Base-by-base conservation (phyloP, 2,113 vertebrate species). In the Petromus typicus region DNA sequence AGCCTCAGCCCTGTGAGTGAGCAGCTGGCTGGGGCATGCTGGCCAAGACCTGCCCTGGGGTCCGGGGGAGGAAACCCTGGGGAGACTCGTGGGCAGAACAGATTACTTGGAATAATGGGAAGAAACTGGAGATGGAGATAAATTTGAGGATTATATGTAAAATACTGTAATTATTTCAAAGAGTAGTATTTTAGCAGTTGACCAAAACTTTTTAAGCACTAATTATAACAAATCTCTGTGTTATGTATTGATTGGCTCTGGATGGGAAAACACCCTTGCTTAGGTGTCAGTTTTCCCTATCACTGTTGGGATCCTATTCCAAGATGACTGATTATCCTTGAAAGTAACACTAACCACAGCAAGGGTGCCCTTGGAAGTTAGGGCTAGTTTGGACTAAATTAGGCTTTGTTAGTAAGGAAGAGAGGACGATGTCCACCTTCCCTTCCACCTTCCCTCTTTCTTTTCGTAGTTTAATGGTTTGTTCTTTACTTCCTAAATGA, bases 361-460 rank as follows among this genome's bases (percentile, higher is more conserved):
- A 11, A 16, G 6, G 12, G 0, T 1, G 69, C 20, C 25, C 0
- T 4, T 25, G 27, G 43, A 5, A 34, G 18, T 2, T 2, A n/a
- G 34, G 45, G 2, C 30, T 27, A 61, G 16, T 30, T 32, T 17
- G 1, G 43, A 10, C 11, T 3, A 1, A 18, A 25, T 14, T 17
- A 18, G 0, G 43, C 27, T 83, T 84, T 84, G 13, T 51, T 63
- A 45, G 22, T 40, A 67, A 76, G 34, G 57, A 51, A 78, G 10
- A 63, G 3, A 25, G 40, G 2, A 43, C 57, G 14, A 61, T 23
- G 17, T 23, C 12, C 7, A 25, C 9, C 23, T 23, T 40, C 30
- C 30, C 8, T 16, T 43, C 9, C 14, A 1, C 40, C 18, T 2
- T 27, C 3, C 3, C 63, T 32, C 4, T 40, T n/a, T 30, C 48